Conservation (phyloP, 92 coral and sea anemone genomes). For the Phenganax stokvisi region DNA sequence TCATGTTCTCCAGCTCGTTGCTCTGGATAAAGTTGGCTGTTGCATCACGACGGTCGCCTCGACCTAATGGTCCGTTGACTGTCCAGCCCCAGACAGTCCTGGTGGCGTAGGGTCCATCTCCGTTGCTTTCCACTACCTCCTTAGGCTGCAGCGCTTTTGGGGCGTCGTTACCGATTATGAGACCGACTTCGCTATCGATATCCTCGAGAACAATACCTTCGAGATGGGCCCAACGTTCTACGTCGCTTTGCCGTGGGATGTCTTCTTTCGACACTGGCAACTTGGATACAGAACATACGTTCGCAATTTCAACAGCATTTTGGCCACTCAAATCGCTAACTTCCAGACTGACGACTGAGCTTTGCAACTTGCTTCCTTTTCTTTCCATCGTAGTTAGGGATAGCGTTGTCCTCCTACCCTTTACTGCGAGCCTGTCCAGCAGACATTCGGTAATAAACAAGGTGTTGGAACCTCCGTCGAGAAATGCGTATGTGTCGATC, state of each 20-base stretch:
- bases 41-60: neutral
- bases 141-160: constrained; percentile 40
- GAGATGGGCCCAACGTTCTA: constrained; percentile 45
- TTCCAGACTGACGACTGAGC: constrained; percentile 12
- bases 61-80: constrained; percentile 21
- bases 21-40: neutral
- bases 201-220: constrained; percentile 11
- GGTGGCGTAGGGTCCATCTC: constrained; percentile 43
- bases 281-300: constrained; percentile 38
- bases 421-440: constrained; percentile 22
- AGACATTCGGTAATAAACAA: constrained; percentile 34
- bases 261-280: constrained; percentile 27
- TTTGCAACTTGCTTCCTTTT: constrained; percentile 23
- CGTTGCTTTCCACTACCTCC: constrained; percentile 41
- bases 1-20: constrained; percentile 8
- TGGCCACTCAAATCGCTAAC: constrained; percentile 31
- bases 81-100: constrained; percentile 43
- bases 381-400: constrained; percentile 44
- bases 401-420: constrained; percentile 29
- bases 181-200: constrained; percentile 27
- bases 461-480: constrained; percentile 38
- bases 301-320: constrained; percentile 1
- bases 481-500: constrained; percentile 39
- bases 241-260: constrained; percentile 23
- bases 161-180: constrained; percentile 40